Evolutionary conservation across 2,888 invertebrate genomes (phyloP), one percentile per base, ranked within the genome.

Genomic region (Pemphredon lugubris): DNA sequence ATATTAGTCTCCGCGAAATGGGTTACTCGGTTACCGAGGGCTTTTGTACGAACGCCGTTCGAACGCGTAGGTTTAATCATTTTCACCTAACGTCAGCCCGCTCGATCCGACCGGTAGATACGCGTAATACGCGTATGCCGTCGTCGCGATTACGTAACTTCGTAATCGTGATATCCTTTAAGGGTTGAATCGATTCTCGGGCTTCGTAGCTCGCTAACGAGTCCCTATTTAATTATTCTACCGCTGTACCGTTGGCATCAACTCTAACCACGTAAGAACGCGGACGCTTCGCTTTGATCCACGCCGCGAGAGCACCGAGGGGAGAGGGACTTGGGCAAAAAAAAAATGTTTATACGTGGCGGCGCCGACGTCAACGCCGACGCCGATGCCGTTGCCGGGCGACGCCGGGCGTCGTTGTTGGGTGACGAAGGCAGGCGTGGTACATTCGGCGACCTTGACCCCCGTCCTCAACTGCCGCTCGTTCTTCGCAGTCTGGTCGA

Each of bases 391-490:
- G 61, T 60, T 50, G 54, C 57, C n/a, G n/a, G n/a, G 57, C 65
- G 73, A 78, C 75, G 58, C n/a, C n/a, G n/a, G 65, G 54, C 57
- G 59, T 71, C 73, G 61, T 60, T 50, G 54, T 59, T n/a, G n/a
- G n/a, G 57, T 68, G 73, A 78, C 75, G 58, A 32, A 73, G 79
- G 73, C 79, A 79, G 84, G 80, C 83, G 84, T 79, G 81, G 80
- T 84, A 84, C 78, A 83, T 84, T 80, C 66, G 71, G 69, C 84
- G 89, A 88, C 89, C 89, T 89, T 89, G 89, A 89, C 89, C 89
- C 83, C 85, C 83, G 88, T 84, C 84, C 86, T 85, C 85, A 75
- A 84, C 83, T 82, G 79, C 77, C 83, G 86, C 82, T 83, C 79
- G 83, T 85, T 79, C 81, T 79, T 84, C 83, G 83, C 81, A 85